Evolutionary conservation across 1,140 invertebrate genomes (phyloP), one percentile per base, ranked within the genome.

Genomic region (Pararge aegeria): DNA sequence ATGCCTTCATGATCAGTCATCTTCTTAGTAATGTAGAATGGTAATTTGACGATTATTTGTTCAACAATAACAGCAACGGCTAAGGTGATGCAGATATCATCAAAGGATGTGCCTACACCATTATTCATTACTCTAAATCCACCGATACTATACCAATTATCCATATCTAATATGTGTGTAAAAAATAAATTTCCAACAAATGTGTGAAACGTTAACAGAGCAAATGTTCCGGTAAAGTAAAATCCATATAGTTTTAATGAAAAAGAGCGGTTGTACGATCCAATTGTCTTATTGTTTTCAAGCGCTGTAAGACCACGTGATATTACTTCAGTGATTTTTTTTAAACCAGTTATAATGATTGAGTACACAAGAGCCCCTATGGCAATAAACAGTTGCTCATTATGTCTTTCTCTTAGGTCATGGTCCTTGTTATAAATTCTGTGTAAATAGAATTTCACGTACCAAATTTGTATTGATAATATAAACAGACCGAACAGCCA

Each of bases 271-370:
- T 64, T 53, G 21, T 64, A 61, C 12, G 29, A 54, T n/a, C 40
- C 27, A 3, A 57, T 27, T 10, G 49, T 61, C 15, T 46, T 54
- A 16, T 68, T 48, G 20, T 55, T 64, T 30, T 68, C 66, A 37
- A 64, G 42, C 3, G 29, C 34, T n/a, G 44, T 59, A 13, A 44
- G 10, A 51, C 44, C 37, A 10, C 18, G 34, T 24, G 49, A 34
- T 10, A 37, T 5, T 13, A 10, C 9, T 5, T 2, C 2, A 12
- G n/a, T 2, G 3, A 37, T 37, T 2, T 5, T 12, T 37, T 37
- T 37, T 37, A 37, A 37, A 5, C 2, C 34, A 2, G 9, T 13
- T 37, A 10, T 12, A 2, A 37, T 2, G 10, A 12, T 37, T 12
- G 34, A 37, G 51, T 53, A 52, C 20, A 54, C 19, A 16, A 34